Evolutionary conservation across 2,797 vertebrate species (phyloP), one percentile per base, ranked within the genome.

Genomic region (Urocyon cinereoargenteus): DNA sequence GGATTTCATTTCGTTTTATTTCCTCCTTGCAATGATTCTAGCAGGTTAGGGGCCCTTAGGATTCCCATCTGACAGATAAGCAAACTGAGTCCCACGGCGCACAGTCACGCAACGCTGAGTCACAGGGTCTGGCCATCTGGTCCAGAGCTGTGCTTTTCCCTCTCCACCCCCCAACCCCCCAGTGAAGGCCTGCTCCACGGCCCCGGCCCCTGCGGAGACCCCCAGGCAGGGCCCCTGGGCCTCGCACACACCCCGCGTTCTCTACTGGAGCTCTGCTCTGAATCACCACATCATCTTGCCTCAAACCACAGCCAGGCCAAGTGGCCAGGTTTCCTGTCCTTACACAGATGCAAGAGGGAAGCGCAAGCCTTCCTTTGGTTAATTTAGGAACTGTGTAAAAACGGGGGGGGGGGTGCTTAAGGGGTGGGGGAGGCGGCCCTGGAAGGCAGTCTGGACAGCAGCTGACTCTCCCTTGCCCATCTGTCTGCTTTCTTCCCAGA

Each of bases 401-500:
- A 15, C 22, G 7, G 19, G 12, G 15, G 5, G 1, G 34, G 34
- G 15, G 45, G 64, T 3, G 31, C 40, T 7, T 45, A 45, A 4
- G 26, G 45, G 26, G 2, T 1, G 15, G 1, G 12, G 6, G 16
- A 24, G 83, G 49, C 14, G 40, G 59, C 34, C 9, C 26, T 4
- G 45, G 15, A 57, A 57, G 73, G 19, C 36, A 81, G 10, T 31
- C 10, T 4, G 36, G 31, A 68, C 10, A 4, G 26, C 10, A 4
- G 26, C 24, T 34, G 75, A 18, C 24, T 36, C 53, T 28, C 57
- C 94, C 72, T 91, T 6, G 21, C 61, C n/a, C 19, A 19, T 62
- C n/a, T 89, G 26, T 94, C 90, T 28, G 14, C 6, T 86, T 86
- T 75, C 15, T 86, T 66, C 21, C 24, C 85, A 98, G 98, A 98